Evolutionary conservation across 2,113 vertebrate genomes (phyloP).

Genomic region (Siphamia tubifer): DNA sequence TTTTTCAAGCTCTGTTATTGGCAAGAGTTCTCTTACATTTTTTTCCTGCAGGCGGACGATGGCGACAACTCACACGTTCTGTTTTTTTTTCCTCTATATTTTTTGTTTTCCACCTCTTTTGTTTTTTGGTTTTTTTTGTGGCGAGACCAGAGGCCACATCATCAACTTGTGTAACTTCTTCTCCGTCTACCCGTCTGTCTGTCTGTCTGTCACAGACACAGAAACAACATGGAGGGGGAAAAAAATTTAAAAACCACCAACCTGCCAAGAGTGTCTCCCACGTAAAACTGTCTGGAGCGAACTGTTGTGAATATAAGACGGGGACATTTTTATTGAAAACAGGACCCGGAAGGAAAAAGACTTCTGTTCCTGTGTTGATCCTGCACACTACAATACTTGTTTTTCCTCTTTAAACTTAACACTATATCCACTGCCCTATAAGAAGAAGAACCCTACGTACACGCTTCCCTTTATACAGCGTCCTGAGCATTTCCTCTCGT

Average conservation of each 20-base stretch:
- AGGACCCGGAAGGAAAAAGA: slow-evolving; percentile 36
- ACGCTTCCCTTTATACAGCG: slow-evolving; percentile 1
- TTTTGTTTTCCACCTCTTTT: neutral
- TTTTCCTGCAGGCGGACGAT: slow-evolving; percentile 51
- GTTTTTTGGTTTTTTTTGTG: slow-evolving; percentile 18
- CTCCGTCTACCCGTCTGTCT: too few relatives aligned
- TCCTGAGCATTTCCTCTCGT: slow-evolving; percentile 17
- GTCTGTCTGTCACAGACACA: slow-evolving; percentile 27
- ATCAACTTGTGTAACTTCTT: slow-evolving; percentile 43
- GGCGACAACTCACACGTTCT: slow-evolving; percentile 37
- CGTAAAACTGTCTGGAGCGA: slow-evolving; percentile 9
- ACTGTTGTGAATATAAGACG: slow-evolving; percentile 11
- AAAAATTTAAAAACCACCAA: slow-evolving; percentile 34
- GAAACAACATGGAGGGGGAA: slow-evolving; percentile 39
- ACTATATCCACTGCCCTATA: slow-evolving; percentile 37
- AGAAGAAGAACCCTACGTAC: neutral
- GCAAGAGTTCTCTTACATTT: slow-evolving; percentile 58
- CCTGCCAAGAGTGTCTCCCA: slow-evolving; percentile 8
- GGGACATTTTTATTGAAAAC: slow-evolving; percentile 38
- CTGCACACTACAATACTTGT: slow-evolving; percentile 28
- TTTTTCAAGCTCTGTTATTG: slow-evolving; percentile 55
- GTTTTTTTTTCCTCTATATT: neutral
- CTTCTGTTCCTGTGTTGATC: slow-evolving; percentile 40
- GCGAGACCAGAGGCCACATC: slow-evolving; percentile 56
- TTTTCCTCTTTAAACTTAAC: neutral